Base-by-base conservation (phyloP, 2,113 vertebrate species). In the Reinhardtius hippoglossoides region DNA sequence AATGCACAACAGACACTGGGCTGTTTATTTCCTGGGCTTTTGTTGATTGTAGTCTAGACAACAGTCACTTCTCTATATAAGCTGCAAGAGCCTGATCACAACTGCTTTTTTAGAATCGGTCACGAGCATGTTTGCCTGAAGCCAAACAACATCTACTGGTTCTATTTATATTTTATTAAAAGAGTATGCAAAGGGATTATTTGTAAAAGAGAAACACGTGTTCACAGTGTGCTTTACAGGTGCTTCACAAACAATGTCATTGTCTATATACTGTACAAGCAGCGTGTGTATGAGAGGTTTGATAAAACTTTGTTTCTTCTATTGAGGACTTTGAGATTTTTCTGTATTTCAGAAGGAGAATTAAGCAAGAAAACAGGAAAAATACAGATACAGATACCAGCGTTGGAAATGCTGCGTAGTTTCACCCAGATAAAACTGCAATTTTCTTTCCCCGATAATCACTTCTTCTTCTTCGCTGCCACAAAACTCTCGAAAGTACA, bases 161-260 rank as follows among this genome's bases (percentile, higher is more conserved):
- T 55, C 74, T 79, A 67, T 82, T 82, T 59, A 64, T 78, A 67
- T 42, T 60, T 73, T 10, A 61, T 67, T 60, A 46, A 40, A 64
- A 85, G 12, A 58, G 1, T 52, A n/a, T 46, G 26, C 26, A 44
- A n/a, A 58, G 48, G 59, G 31, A n/a, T 18, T 1, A 18, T 52
- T 31, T 31, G 31, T 31, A 5, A 31, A 31, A 31, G 5, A 31
- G 31, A 8, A 31, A 12, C 46, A 58, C 42, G 50, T 44, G 42
- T 78, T 86, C 69, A 75, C 58, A 78, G 68, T 20, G 4, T 48
- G 63, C 6, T 31, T 31, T 31, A 31, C 31, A 7, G 7, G 31
- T 56, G 12, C 12, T 76, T 82, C 26, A 6, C n/a, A 59, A 21
- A 4, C 46, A 8, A 20, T 14, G 4, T 52, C 16, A 9, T 21